A percentile compares a stretch with the other conserved stretches of the same genome.
Evolutionary conservation across 2,797 vertebrate genomes (phyloP).

Genomic region (Balearica regulorum): DNA sequence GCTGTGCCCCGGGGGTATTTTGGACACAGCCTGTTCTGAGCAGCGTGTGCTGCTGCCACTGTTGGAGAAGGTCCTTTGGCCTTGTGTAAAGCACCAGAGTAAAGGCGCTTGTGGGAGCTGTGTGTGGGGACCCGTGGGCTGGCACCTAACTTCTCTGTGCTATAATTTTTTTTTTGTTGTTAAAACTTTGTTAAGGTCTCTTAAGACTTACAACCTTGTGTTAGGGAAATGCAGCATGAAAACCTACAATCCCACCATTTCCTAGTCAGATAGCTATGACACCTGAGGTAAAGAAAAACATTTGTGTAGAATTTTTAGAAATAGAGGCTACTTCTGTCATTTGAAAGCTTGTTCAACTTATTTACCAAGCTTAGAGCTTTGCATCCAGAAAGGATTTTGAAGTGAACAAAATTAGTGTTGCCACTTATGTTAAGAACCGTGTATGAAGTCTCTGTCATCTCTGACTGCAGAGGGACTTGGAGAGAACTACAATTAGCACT

Average conservation of each 20-base stretch:
- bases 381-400: background rate
- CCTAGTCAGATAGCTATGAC: background rate
- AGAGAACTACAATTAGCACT: conserved; percentile 41
- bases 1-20: background rate
- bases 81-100: background rate
- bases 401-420: conserved; percentile 4
- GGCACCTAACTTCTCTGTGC: background rate
- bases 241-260: background rate
- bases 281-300: background rate
- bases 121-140: background rate
- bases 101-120: rapidly evolving
- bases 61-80: background rate
- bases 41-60: background rate
- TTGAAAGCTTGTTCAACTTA: background rate
- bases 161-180: background rate
- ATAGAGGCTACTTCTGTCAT: background rate
- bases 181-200: background rate
- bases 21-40: background rate
- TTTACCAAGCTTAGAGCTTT: background rate
- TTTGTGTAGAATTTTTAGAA: background rate
- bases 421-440: conserved; percentile 3
- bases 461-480: background rate
- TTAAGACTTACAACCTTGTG: background rate
- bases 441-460: conserved; percentile 31
- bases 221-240: background rate